Conservation (phyloP, 92 coral and sea anemone species). For the Anthopleura xanthogrammica region DNA sequence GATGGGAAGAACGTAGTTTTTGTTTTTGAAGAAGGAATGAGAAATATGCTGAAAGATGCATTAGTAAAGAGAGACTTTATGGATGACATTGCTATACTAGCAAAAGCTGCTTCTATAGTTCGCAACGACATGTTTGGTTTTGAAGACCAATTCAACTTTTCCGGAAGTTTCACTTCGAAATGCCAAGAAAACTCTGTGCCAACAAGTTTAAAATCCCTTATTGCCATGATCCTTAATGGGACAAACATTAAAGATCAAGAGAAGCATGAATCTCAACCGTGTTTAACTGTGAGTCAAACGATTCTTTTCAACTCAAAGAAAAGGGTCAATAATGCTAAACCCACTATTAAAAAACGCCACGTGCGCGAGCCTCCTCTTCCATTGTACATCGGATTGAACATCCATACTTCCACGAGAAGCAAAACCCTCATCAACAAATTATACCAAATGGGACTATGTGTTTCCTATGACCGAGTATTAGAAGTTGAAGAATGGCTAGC, state of each 20-base stretch:
- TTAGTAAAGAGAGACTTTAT: constrained; percentile 29
- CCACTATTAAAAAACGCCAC: no score
- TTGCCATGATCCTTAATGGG: constrained; percentile 64
- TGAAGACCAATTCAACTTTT: constrained; percentile 30
- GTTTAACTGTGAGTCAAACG: constrained; percentile 23
- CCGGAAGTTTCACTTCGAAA: constrained; percentile 24
- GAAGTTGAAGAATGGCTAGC: no score
- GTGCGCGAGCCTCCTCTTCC: no score
- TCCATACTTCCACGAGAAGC: no score
- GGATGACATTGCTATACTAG: constrained; percentile 35
- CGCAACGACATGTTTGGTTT: constrained; percentile 36
- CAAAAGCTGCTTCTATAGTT: constrained; percentile 45
- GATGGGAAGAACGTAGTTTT: constrained; percentile 34
- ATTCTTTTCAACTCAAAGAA: no score
- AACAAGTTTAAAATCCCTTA: constrained; percentile 44
- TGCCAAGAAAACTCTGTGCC: constrained; percentile 51
- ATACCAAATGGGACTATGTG: no score
- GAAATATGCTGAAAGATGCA: constrained; percentile 38
- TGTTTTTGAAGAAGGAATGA: constrained; percentile 39
- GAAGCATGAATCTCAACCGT: constrained; percentile 33
- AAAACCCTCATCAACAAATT: no score
- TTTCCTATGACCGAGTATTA: no score
- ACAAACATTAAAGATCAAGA: constrained; percentile 44
- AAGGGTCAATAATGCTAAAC: no score
- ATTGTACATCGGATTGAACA: no score